Base-by-base conservation (phyloP, 2,113 vertebrate species). In the Cryptoleucopteryx plumbea region DNA sequence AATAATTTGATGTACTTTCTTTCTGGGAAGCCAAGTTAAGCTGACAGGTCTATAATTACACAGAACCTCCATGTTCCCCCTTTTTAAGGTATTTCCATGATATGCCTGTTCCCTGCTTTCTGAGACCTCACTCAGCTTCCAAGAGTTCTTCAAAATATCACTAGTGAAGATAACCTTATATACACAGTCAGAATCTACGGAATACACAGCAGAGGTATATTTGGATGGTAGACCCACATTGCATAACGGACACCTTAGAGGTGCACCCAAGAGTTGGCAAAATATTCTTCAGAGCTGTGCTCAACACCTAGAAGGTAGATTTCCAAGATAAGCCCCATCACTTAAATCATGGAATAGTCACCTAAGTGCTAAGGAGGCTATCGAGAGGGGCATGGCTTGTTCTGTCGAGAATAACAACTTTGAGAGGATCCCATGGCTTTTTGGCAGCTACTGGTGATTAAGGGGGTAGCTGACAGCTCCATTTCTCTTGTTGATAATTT, bases 1-100 rank as follows among this genome's bases (percentile, higher is more conserved):
- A 94, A 93, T 96, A 96, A 95, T 96, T 96, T 81, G 90, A 90
- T 96, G 88, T 70, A 59, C 90, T 94, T 88, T 94, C 84, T 94
- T 93, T 92, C 90, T 90, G 75, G 59, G 86, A 92, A 95, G 85
- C 42, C 88, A 78, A 88, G 93, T 92, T 88, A 73, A 55, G 42
- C 59, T 97, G 96, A 88, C 96, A 96, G 93, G 85, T 95, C 80
- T 96, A 55, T 83, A 96, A 92, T 94, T 93, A 83, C 59, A 83
- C 59, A 74, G 23, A 40, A 59, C 32, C 29, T 93, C 40, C 4
- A 7, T 91, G 45, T 82, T 1, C 58, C 79, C 45, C 32, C 1
- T 72, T 87, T 90, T 86, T 31, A 40, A 43, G 77, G 48, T 38
- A 21, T 80, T 95, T 82, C n/a, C 43, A 26, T 53, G 38, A 20